Base-by-base conservation (phyloP, 2,797 vertebrate species). In the Spinus pinus region DNA sequence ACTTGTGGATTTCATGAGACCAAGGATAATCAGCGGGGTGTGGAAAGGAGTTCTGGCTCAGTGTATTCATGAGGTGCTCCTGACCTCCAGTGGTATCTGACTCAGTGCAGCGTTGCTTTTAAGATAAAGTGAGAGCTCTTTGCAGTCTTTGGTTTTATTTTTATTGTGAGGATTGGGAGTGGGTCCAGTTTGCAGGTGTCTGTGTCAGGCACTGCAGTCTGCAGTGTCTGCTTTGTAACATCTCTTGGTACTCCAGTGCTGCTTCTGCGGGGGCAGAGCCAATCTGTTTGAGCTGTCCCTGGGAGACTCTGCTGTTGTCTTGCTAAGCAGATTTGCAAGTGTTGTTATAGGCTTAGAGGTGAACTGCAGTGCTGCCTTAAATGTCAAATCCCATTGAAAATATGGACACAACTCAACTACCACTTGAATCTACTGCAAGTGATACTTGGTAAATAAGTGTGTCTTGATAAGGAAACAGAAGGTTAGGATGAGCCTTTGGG, bases 1-100 rank as follows among this genome's bases (percentile, higher is more conserved):
- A 33, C 46, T 90, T 61, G 57, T 4, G 27, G 44, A 31, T 87
- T 83, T 86, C 1, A 0, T 46, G 39, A 91, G 30, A 61, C 42
- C 1, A 21, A 47, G 69, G 56, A 44, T 60, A 61, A 64, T 33
- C 31, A 35, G 33, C 0, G 0, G 22, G 7, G 14, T 57, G 18
- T 62, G 83, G 84, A 69, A 60, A 54, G 79, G 37, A 93, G 72
- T 20, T 46, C 28, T 78, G 18, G 30, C 57, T 86, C 9, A n/a
- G 44, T 9, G 5, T 35, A 71, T 85, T 86, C 16, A 3, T 89
- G 88, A 84, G 57, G 92, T 80, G 39, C 93, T 93, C 73, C 93
- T 94, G 95, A 96, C 93, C 92, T 95, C 88, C 93, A 90, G 93
- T 96, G 94, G 86, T 95, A 8, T 46, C 71, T 85, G 57, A 37